Base-by-base conservation (phyloP, 2,888 invertebrate species). In the Pasiphila rectangulata region DNA sequence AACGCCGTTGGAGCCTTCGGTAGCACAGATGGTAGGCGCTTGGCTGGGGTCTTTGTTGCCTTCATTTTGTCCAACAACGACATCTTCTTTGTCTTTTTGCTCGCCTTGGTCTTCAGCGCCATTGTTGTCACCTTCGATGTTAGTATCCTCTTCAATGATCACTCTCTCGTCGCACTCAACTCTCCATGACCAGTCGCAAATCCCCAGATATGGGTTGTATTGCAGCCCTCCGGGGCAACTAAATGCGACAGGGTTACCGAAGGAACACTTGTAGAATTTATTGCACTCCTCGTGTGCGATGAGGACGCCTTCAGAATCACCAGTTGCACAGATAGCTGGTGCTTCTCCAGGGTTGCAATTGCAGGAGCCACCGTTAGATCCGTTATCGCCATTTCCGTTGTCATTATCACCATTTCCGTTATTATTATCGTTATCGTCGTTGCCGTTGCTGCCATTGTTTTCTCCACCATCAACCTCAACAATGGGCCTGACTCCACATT, bases 121-220 rank as follows among this genome's bases (percentile, higher is more conserved):
- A 12, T 30, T 44, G 17, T 34, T 36, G 3, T 17, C 37, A 0
- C 21, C 44, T 3, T 29, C 46, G 27, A 54, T 46, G 10, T 45
- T 53, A 4, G 49, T 46, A 12, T 44, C 44, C 7, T 27, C 38
- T 36, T 38, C 53, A 25, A 24, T 37, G 16, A 56, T 43, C 0
- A 37, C 27, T 17, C 71, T 67, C n/a, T 67, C 57, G 0, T 65
- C 68, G 40, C 79, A 80, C 0, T 64, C 47, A 1, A 79, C 75
- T 30, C 66, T 61, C 1, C 55, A 21, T 0, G 73, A 64, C 71
- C 71, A 75, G 35, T 77, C 77, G 42, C 79, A 79, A 16, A 46
- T 45, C 32, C 69, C 52, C 0, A 20, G 57, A 0, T 40, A 15
- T 0, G 68, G 63, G 42, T 76, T 70, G 49, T 61, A 79, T 4